A percentile compares a stretch with the other conserved stretches of the same genome.
These are phyloP conservation scores for Asteroscopus sphinx DNA, from an alignment of 2,888 invertebrate species.

Conservation along the genomic window DNA sequence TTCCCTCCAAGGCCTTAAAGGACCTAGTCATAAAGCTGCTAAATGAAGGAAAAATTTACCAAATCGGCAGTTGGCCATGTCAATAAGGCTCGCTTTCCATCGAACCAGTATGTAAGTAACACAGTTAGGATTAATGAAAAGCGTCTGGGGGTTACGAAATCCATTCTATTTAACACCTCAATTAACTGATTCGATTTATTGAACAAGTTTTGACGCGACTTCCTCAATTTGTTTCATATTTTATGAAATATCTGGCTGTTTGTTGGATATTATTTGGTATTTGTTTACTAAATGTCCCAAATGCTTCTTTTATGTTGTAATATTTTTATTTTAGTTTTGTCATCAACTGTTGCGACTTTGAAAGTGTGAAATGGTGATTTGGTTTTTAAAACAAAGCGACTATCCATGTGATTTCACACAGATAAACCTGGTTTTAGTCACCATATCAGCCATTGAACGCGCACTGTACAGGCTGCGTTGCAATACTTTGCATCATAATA, in stretches of 20 bases:
- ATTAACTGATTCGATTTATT: slow-evolving; percentile 74
- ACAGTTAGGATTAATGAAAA: slow-evolving; percentile 65
- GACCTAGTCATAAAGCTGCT: too few species aligned
- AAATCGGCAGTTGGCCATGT: too few species aligned
- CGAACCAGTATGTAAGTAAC: slow-evolving; percentile 7
- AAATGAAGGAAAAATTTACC: too few species aligned
- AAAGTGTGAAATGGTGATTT: too few species aligned
- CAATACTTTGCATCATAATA: slow-evolving; percentile 32
- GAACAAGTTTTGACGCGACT: slow-evolving; percentile 63
- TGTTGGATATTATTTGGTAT: slow-evolving; percentile 15
- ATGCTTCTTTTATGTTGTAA: too few species aligned
- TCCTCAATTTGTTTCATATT: slow-evolving; percentile 58
- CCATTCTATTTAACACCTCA: slow-evolving; percentile 74
- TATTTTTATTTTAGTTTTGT: too few species aligned
- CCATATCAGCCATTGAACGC: too few species aligned
- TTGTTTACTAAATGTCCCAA: slow-evolving; percentile 20
- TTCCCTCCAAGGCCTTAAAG: too few species aligned
- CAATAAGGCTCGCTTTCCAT: neutral
- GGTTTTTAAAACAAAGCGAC: too few species aligned
- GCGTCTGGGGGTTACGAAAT: slow-evolving; percentile 66
- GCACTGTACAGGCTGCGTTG: slow-evolving; percentile 13
- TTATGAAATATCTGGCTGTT: slow-evolving; percentile 35
- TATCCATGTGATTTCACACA: too few species aligned
- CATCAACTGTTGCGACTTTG: too few species aligned
- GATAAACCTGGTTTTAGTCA: too few species aligned